A percentile compares a stretch with the other conserved stretches of the same genome.
Evolutionary conservation across 2,888 invertebrate species (phyloP).

Genomic region (Drosophila bunnanda): DNA sequence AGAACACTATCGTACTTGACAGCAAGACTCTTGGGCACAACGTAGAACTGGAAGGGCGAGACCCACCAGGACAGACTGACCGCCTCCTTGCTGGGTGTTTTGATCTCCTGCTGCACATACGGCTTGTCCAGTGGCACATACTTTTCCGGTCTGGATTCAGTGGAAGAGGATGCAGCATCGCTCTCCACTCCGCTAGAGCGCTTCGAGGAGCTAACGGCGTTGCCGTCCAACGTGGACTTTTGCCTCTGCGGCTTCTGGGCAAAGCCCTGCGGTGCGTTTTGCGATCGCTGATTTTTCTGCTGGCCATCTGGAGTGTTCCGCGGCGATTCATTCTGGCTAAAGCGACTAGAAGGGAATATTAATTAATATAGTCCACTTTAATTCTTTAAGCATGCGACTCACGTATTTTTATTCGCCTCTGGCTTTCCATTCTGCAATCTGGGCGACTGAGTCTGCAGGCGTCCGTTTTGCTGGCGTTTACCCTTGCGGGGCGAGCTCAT

Average conservation of each 20-base stretch:
- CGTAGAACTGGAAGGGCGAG: conserved; percentile 90
- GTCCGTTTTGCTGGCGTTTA: conserved; percentile 71
- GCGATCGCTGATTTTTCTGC: conserved; percentile 69
- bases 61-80: conserved; percentile 90
- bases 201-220: conserved; percentile 48
- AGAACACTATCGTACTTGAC: conserved; percentile 88
- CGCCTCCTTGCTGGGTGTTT: conserved; percentile 86
- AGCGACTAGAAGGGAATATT: conserved; percentile 58
- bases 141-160: conserved; percentile 68
- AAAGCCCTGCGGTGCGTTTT: conserved; percentile 82
- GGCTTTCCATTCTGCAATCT: conserved; percentile 76
- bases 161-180: conserved; percentile 39
- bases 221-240: conserved; percentile 64
- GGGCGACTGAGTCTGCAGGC: conserved; percentile 70
- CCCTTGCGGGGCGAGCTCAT: conserved; percentile 69
- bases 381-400: conserved; percentile 18
- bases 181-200: conserved; percentile 66
- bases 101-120: conserved; percentile 85
- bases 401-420: conserved; percentile 73
- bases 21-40: conserved; percentile 86
- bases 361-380: too few relatives aligned
- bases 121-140: conserved; percentile 86
- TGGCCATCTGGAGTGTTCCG: conserved; percentile 52
- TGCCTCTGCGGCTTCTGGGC: conserved; percentile 71
- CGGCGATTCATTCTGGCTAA: conserved; percentile 61